Evolutionary conservation across 2,797 vertebrate species (phyloP).

Genomic region (Phalanger gymnotis): DNA sequence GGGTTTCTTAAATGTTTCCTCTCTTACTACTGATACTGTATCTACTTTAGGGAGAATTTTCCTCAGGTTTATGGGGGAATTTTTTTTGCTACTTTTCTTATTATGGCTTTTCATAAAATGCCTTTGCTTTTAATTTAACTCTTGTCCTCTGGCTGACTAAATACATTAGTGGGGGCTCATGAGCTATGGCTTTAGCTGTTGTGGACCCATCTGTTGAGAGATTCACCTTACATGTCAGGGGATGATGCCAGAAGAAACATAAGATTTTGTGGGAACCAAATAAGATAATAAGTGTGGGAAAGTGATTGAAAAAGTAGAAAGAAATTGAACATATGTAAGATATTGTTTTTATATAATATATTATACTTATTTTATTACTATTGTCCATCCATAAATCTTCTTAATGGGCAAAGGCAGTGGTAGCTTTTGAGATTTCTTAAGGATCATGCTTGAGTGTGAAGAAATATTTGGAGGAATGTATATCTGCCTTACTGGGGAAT

Average conservation of each 20-base stretch:
- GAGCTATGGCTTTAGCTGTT: neutral
- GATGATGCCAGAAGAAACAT: neutral
- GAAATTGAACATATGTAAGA: neutral
- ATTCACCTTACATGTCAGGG: neutral
- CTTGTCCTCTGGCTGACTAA: neutral
- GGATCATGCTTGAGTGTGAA: neutral
- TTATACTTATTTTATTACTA: neutral
- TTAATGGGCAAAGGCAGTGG: neutral
- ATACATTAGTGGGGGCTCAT: neutral
- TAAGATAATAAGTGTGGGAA: neutral
- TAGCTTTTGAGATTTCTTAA: neutral
- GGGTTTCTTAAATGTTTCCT: neutral
- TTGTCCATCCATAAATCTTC: neutral
- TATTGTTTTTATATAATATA: too few species aligned
- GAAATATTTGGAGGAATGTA: neutral
- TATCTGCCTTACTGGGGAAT: neutral
- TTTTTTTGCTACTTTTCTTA: neutral
- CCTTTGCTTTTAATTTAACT: neutral
- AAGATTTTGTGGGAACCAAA: constrained; percentile 2
- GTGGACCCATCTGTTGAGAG: neutral
- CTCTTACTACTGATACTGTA: neutral
- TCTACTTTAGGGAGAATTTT: neutral
- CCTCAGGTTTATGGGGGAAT: neutral
- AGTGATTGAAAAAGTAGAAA: constrained; percentile 1
- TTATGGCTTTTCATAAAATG: neutral